Conservation (phyloP, 1,140 invertebrate genomes). For the Oscheius sp. region DNA sequence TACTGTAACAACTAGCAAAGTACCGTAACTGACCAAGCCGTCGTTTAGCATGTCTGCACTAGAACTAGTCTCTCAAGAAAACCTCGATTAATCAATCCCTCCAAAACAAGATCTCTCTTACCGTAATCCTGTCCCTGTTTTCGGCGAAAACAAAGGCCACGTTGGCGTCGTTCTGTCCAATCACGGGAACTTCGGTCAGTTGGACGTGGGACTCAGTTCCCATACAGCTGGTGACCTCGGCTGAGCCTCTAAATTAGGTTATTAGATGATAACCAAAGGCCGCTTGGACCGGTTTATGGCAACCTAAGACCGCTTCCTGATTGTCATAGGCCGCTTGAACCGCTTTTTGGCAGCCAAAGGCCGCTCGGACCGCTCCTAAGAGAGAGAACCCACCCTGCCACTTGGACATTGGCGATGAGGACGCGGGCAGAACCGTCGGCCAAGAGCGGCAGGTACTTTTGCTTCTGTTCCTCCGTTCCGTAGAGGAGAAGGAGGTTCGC, state of each 20-base stretch:
- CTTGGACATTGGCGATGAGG: background rate
- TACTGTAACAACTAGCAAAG: too few relatives aligned
- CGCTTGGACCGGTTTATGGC: too few relatives aligned
- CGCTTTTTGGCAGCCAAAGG: background rate
- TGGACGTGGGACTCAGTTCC: background rate
- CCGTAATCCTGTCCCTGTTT: background rate
- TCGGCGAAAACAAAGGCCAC: conserved; percentile 8
- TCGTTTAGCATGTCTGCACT: too few relatives aligned
- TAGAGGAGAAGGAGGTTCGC: conserved; percentile 84
- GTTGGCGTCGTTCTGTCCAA: conserved; percentile 16
- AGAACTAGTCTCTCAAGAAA: too few relatives aligned
- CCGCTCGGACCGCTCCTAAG: background rate
- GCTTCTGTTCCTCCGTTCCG: conserved; percentile 82
- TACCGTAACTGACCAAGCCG: too few relatives aligned
- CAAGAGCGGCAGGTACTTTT: conserved; percentile 65
- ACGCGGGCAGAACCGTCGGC: background rate
- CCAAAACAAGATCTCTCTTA: background rate
- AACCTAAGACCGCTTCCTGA: too few relatives aligned
- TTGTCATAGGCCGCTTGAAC: too few relatives aligned
- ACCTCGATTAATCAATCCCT: background rate
- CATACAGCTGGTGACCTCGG: background rate
- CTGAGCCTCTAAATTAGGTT: too few relatives aligned
- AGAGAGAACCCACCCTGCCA: background rate
- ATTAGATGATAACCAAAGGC: too few relatives aligned
- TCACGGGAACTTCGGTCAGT: background rate